Evolutionary conservation across 2,888 invertebrate genomes (phyloP).

Genomic region (Hirtodrosophila histrioides): DNA sequence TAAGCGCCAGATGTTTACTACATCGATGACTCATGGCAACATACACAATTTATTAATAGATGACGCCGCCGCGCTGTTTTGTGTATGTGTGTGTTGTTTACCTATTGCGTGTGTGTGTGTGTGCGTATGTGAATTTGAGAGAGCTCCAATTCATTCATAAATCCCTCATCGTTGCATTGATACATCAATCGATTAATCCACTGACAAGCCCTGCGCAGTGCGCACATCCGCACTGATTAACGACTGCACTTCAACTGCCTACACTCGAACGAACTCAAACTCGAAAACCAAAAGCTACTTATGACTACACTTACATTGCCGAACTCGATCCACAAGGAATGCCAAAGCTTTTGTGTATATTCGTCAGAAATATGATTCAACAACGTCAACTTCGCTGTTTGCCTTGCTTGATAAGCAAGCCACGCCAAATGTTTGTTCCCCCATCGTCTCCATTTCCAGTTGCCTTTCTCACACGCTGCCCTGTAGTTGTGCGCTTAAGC

Average conservation of each 20-base stretch:
- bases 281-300: constrained; percentile 19
- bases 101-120: constrained; percentile 20
- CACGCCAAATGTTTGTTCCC: constrained; percentile 18
- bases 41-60: constrained; percentile 71
- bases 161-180: background rate
- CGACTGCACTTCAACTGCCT: constrained; percentile 52
- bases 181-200: constrained; percentile 3
- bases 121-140: constrained; percentile 13
- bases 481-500: constrained; percentile 34
- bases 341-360: constrained; percentile 51
- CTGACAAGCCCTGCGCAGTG: background rate
- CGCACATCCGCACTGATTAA: constrained; percentile 34
- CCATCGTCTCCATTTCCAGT: constrained; percentile 42
- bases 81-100: constrained; percentile 52
- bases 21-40: constrained; percentile 71
- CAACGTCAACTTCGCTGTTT: constrained; percentile 39
- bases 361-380: constrained; percentile 69
- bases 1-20: constrained; percentile 74
- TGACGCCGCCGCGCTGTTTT: constrained; percentile 23
- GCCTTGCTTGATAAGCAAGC: constrained; percentile 47
- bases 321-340: constrained; percentile 45
- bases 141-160: constrained; percentile 3
- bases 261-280: constrained; percentile 10
- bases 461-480: constrained; percentile 32
- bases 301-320: constrained; percentile 1